A percentile compares a stretch with the other conserved stretches of the same genome.
phyloP scores from a whole-genome alignment of 2,888 invertebrate genomes.

The Erannis defoliaria region DNA sequence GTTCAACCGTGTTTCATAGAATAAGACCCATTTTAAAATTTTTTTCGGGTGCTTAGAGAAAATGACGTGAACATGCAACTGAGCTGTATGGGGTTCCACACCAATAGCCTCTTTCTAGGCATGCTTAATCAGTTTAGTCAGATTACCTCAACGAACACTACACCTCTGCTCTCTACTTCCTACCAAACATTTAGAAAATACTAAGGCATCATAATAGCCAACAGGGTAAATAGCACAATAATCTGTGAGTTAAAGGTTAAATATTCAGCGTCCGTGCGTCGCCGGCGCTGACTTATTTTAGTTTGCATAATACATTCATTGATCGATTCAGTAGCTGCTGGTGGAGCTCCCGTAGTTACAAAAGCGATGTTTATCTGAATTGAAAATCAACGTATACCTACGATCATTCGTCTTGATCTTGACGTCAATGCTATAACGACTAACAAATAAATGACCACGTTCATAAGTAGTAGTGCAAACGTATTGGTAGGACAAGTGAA shows the following conservation, averaged over 20 bases:
- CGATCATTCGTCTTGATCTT: conserved; percentile 52
- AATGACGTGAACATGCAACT: no score
- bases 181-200: background rate
- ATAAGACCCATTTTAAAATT: no score
- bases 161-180: background rate
- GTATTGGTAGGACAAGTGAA: background rate
- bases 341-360: conserved; percentile 48
- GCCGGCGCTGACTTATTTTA: conserved; percentile 51
- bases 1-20: no score
- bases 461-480: conserved; percentile 15
- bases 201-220: background rate
- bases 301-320: conserved; percentile 81
- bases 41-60: no score
- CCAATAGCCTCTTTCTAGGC: no score
- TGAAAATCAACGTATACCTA: conserved; percentile 60
- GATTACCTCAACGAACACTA: background rate
- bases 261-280: conserved; percentile 65
- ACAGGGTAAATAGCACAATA: conserved; percentile 55
- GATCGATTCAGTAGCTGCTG: conserved; percentile 60
- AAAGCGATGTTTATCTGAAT: conserved; percentile 66
- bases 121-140: background rate
- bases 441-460: conserved; percentile 13
- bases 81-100: no score
- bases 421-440: conserved; percentile 51
- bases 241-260: conserved; percentile 72